phyloP scores from a whole-genome alignment of 1,140 invertebrate genomes.

The Planococcus citri region DNA sequence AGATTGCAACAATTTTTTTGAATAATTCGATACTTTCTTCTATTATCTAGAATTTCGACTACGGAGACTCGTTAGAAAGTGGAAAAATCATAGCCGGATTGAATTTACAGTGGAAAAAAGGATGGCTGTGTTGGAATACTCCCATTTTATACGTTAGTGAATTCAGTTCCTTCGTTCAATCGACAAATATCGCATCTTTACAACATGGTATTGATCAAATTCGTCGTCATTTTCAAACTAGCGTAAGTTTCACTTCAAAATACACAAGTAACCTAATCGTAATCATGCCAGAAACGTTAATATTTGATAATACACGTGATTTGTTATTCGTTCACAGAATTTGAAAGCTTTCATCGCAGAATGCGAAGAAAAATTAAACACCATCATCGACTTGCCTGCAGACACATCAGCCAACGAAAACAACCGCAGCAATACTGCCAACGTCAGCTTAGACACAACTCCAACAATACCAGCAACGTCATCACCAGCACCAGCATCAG shows the following conservation, averaged over 20 bases:
- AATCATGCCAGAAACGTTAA: not conserved
- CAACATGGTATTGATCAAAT: not conserved
- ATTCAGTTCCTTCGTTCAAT: slow-evolving; percentile 33
- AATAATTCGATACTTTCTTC: not conserved
- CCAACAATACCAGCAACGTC: not conserved
- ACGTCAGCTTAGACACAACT: no score
- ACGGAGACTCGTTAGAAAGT: slow-evolving; percentile 41
- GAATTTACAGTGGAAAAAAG: slow-evolving; percentile 45
- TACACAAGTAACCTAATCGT: not conserved
- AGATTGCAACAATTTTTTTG: not conserved
- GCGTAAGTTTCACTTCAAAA: not conserved
- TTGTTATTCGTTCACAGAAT: not conserved
- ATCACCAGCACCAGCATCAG: not conserved
- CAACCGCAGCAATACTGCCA: not conserved
- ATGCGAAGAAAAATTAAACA: not conserved
- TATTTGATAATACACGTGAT: not conserved
- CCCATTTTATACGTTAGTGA: slow-evolving; percentile 37
- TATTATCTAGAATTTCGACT: slow-evolving; percentile 46
- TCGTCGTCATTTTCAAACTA: not conserved
- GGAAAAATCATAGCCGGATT: slow-evolving; percentile 43
- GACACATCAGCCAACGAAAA: not conserved
- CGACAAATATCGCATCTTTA: not conserved
- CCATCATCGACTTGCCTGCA: not conserved
- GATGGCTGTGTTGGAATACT: slow-evolving; percentile 28
- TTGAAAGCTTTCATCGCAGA: not conserved